phyloP scores from a whole-genome alignment of 2,797 vertebrate genomes.

The Allobates femoralis region DNA sequence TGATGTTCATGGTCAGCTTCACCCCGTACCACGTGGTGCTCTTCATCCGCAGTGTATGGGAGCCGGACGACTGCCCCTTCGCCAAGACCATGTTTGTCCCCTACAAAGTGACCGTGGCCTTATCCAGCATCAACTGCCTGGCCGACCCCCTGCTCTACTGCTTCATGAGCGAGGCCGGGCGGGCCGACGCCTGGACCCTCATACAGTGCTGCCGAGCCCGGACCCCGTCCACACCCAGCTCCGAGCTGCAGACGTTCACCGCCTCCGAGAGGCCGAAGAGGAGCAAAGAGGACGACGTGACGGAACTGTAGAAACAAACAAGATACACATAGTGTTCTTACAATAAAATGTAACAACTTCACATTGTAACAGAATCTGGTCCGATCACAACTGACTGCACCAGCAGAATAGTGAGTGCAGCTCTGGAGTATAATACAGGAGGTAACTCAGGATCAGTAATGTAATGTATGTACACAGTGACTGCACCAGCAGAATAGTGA shows the following conservation, averaged over 20 bases:
- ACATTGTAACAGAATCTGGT: no score
- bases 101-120: slow-evolving; percentile 79
- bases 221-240: not conserved
- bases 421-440: no score
- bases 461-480: no score
- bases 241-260: not conserved
- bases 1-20: slow-evolving; percentile 84
- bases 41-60: slow-evolving; percentile 76
- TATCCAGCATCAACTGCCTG: slow-evolving; percentile 86
- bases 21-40: slow-evolving; percentile 83
- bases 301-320: no score
- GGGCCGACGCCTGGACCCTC: slow-evolving; percentile 72
- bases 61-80: slow-evolving; percentile 58
- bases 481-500: no score
- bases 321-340: no score
- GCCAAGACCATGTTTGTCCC: slow-evolving; percentile 66
- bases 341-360: no score
- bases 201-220: slow-evolving; percentile 64
- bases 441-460: no score
- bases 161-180: slow-evolving; percentile 83
- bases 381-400: no score
- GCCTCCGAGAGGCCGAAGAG: not conserved
- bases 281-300: not conserved
- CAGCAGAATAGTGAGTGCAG: no score
- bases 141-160: slow-evolving; percentile 89